Evolutionary conservation across 1,140 invertebrate genomes (phyloP).

Genomic region (Reticulitermes speratus): DNA sequence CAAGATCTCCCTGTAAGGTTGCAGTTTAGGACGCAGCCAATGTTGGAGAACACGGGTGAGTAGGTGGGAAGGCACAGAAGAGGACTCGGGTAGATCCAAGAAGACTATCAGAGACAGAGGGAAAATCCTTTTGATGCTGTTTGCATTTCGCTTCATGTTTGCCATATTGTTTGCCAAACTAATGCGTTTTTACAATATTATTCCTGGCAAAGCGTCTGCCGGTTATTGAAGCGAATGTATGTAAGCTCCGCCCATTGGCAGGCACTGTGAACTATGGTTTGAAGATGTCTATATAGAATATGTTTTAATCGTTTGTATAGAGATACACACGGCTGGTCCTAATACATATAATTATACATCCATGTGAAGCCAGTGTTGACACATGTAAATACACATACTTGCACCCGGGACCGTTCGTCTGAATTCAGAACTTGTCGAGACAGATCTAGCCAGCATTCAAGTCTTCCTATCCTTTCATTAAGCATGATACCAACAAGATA

Average conservation of each 20-base stretch:
- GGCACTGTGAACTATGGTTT: neutral
- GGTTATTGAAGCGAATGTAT: neutral
- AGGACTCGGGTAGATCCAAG: neutral
- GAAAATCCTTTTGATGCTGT: conserved; percentile 16
- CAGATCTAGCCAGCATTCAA: no score
- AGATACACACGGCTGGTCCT: neutral
- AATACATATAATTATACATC: neutral
- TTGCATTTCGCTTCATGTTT: conserved; percentile 9
- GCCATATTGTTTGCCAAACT: conserved; percentile 18
- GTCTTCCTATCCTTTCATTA: no score
- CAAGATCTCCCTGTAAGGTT: neutral
- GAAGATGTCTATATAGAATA: neutral
- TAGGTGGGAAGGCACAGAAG: neutral
- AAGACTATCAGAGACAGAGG: conserved; percentile 17
- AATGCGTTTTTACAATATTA: conserved; percentile 17
- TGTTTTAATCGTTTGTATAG: neutral
- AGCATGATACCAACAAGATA: no score
- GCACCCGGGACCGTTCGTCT: no score
- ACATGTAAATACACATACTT: neutral
- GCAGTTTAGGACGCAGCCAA: neutral
- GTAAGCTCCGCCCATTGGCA: neutral
- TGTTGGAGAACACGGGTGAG: neutral
- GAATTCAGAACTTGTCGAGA: no score
- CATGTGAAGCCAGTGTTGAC: neutral
- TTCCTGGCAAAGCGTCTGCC: neutral